These are phyloP conservation scores for Euthynnus affinis DNA, from an alignment of 2,797 vertebrate species.

Conservation along the genomic window DNA sequence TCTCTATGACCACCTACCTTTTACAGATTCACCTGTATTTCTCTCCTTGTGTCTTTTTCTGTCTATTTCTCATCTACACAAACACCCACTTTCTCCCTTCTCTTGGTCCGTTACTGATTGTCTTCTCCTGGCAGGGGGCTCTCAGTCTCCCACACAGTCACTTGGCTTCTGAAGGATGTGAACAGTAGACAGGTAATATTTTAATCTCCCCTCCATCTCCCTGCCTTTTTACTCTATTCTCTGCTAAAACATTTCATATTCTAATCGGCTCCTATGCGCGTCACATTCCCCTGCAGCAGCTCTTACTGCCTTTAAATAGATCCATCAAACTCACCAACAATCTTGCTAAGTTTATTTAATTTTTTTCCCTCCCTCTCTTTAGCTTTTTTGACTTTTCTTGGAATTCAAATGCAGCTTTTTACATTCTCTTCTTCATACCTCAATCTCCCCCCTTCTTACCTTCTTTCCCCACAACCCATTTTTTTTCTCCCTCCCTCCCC, in stretches of 20 bases:
- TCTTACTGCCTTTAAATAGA: constrained; percentile 76
- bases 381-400: constrained; percentile 38
- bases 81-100: constrained; percentile 39
- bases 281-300: constrained; percentile 65
- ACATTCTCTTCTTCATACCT: constrained; percentile 66
- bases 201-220: constrained; percentile 84
- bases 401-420: constrained; percentile 75
- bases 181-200: constrained; percentile 83
- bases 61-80: constrained; percentile 39
- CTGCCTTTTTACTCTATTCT: constrained; percentile 75
- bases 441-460: constrained; percentile 56
- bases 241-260: constrained; percentile 85
- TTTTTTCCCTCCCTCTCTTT: constrained; percentile 37
- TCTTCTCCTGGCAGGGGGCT: constrained; percentile 55
- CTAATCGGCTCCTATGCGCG: constrained; percentile 70
- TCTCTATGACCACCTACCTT: constrained; percentile 38
- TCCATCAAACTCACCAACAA: constrained; percentile 84
- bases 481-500: constrained; percentile 31
- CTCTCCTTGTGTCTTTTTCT: constrained; percentile 27
- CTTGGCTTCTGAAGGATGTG: constrained; percentile 76
- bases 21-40: constrained; percentile 33
- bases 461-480: constrained; percentile 39
- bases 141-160: constrained; percentile 62
- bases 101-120: constrained; percentile 61
- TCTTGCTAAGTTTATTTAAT: constrained; percentile 82